Evolutionary conservation across 1,140 invertebrate genomes (phyloP).

Genomic region (Brachionus rotundiformis): DNA sequence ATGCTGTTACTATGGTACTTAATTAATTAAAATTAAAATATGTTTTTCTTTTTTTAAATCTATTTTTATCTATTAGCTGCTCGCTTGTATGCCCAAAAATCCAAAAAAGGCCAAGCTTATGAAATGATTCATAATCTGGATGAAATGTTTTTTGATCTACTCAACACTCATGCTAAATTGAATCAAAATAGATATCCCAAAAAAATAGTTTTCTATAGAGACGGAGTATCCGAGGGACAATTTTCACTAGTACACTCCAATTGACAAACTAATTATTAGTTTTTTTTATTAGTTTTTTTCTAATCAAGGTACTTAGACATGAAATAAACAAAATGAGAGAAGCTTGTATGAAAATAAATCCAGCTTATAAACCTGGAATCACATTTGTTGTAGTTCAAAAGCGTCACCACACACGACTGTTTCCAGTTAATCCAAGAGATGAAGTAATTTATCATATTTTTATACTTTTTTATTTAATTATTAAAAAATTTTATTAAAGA

Average conservation of each 20-base stretch:
- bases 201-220: conserved; percentile 58
- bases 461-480: not conserved
- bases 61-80: not conserved
- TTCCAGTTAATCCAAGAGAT: conserved; percentile 97
- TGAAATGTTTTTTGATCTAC: conserved; percentile 11
- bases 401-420: conserved; percentile 90
- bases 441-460: conserved; percentile 56
- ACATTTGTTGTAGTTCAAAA: conserved; percentile 99
- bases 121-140: conserved; percentile 52
- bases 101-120: conserved; percentile 36
- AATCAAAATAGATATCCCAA: conserved; percentile 36
- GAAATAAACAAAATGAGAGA: conserved; percentile 95
- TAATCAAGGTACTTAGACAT: conserved; percentile 73
- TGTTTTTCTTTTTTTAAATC: not conserved
- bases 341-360: conserved; percentile 95
- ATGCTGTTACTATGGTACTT: conserved; percentile 45
- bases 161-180: not conserved
- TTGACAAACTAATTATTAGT: not conserved
- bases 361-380: conserved; percentile 96
- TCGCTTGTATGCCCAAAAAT: not conserved
- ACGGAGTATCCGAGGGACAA: conserved; percentile 85
- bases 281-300: not conserved
- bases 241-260: conserved; percentile 65
- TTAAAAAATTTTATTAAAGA: conserved; percentile 67
- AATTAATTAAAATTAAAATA: not conserved